These are phyloP conservation scores for Catalaphyllia jardinei DNA, from an alignment of 64 coral and sea anemone species.

Conservation along the genomic window DNA sequence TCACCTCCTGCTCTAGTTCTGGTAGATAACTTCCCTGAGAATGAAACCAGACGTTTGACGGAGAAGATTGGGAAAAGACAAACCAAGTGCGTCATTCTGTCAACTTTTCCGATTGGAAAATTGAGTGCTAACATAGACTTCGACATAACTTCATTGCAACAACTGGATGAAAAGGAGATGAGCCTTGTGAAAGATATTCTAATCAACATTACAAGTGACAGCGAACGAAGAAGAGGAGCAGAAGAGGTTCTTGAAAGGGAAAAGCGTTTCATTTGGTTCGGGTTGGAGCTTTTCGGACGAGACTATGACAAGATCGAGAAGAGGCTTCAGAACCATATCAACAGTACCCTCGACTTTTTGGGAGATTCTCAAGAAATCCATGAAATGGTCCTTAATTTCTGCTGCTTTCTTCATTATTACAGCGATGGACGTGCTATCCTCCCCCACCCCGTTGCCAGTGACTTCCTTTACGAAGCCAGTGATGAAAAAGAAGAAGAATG, in stretches of 20 bases:
- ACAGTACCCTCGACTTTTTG: slow-evolving; percentile 18
- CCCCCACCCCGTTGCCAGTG: slow-evolving; percentile 43
- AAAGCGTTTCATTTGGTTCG: slow-evolving; percentile 61
- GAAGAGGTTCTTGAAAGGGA: slow-evolving; percentile 52
- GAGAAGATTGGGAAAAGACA: slow-evolving; percentile 31
- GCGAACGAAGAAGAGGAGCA: slow-evolving; percentile 9
- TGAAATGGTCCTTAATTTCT: slow-evolving; percentile 46
- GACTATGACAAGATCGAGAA: slow-evolving; percentile 55
- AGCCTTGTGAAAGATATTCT: slow-evolving; percentile 37
- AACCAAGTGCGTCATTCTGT: slow-evolving; percentile 44
- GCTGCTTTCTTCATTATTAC: slow-evolving; percentile 55
- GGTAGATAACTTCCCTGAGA: slow-evolving; percentile 54
- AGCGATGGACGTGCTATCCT: slow-evolving; percentile 33
- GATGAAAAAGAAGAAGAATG: neutral
- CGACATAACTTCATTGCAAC: slow-evolving; percentile 28
- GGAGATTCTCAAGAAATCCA: neutral
- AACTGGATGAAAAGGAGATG: slow-evolving; percentile 18
- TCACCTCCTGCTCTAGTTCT: slow-evolving; percentile 38
- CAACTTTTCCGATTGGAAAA: slow-evolving; percentile 26
- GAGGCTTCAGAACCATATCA: slow-evolving; percentile 42
- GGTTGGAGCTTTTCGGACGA: slow-evolving; percentile 56
- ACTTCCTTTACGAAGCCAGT: slow-evolving; percentile 48
- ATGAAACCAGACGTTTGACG: slow-evolving; percentile 17
- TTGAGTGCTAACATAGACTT: neutral
- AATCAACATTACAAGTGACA: slow-evolving; percentile 40